These are phyloP conservation scores for Nothocercus nigrocapillus DNA, from an alignment of 2,113 vertebrate genomes.

Conservation along the genomic window DNA sequence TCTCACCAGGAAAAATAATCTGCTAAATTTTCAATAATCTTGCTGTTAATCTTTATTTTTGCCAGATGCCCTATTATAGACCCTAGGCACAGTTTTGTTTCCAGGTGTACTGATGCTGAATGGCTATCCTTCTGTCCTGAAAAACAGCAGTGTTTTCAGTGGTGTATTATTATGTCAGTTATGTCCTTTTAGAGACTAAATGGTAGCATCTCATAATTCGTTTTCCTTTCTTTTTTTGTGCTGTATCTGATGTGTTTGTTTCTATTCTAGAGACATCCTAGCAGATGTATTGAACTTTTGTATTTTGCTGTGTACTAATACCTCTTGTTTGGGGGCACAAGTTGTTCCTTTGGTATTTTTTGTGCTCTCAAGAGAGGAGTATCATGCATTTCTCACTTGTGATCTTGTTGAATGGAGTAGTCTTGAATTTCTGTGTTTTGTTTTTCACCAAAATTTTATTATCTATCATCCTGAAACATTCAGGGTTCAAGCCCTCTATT, in stretches of 20 bases:
- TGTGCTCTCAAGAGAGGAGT: background rate
- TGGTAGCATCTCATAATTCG: background rate
- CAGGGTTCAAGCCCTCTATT: background rate
- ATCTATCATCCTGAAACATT: background rate
- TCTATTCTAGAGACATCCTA: background rate
- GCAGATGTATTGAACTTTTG: background rate
- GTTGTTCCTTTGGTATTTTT: background rate
- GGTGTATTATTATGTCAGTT: background rate
- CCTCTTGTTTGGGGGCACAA: background rate
- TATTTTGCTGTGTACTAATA: background rate
- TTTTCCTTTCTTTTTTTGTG: background rate
- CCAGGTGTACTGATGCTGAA: fast-evolving
- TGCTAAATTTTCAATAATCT: too few relatives aligned
- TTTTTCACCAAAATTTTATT: background rate
- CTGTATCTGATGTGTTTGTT: background rate
- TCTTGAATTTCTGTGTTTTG: background rate
- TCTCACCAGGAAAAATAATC: too few relatives aligned
- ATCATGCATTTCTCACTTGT: background rate
- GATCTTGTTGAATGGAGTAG: background rate
- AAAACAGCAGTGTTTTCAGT: background rate
- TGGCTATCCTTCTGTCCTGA: background rate
- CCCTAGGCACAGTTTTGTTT: background rate
- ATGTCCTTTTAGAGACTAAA: background rate
- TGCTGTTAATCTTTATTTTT: background rate
- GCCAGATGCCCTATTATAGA: background rate